Base-by-base conservation (phyloP, 2,888 invertebrate genomes). In the Philhelius pedissequus region DNA sequence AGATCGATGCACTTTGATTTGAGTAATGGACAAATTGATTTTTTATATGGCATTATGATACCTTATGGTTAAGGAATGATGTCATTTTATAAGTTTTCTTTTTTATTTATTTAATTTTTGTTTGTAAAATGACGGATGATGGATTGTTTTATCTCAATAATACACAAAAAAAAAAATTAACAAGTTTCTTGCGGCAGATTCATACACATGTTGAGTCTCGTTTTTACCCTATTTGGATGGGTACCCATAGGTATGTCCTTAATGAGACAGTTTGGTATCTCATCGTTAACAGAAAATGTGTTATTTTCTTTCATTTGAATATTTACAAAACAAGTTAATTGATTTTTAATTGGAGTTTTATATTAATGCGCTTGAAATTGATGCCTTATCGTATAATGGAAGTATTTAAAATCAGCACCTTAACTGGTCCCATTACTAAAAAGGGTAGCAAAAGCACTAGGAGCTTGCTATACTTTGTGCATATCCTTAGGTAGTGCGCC, bases 11-110 rank as follows among this genome's bases (percentile, higher is more conserved):
- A 62, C 62, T 62, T 40, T 18, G 27, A 15, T 18, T 43, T 40
- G 13, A 30, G 11, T 30, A 62, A 43, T 43, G 62, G 43, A 62
- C 62, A 43, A 62, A 62, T 62, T 43, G 62, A 62, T 62, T 62
- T 62, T 60, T 60, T 45, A 1, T 27, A 38, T 25, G 40, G 11
- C 3, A 30, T 62, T 43, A 30, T 62, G 35, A 43, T 62, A 11
- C 18, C 15, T 18, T 13, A 25, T 18, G 22, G 8, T 38, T 27
- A 30, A 13, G 60, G 18, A 43, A 11, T 60, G 25, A 40, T 25
- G 9, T 58, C 27, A 9, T n/a, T 3, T 56, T 4, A 8, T 18
- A 9, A 20, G 1, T 11, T 8, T 18, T 8, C 0, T 11, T 20
- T 35, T 35, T 20, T n/a, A n/a, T n/a, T n/a, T n/a, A n/a, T n/a